Percentiles rank a stretch among this genome's conserved stretches.
Evolutionary conservation across 2,888 invertebrate genomes (phyloP).

Genomic region (Lepidochrysops patricia): DNA sequence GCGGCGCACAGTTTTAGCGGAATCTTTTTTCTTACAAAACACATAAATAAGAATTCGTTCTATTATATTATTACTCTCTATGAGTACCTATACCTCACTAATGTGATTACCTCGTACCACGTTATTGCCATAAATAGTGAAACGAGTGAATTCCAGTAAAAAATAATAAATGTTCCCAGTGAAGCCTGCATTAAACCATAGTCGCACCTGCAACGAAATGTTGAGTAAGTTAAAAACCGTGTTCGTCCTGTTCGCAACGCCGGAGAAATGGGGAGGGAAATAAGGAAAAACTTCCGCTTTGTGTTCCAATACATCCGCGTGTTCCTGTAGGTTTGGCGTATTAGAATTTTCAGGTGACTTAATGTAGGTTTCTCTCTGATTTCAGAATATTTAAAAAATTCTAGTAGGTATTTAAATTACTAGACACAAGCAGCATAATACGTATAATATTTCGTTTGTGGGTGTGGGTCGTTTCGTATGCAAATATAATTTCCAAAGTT

Average conservation of each 20-base stretch:
- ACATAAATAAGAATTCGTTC: too few relatives aligned
- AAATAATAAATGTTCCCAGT: conserved; percentile 20
- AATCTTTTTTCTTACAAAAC: too few relatives aligned
- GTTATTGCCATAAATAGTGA: neutral
- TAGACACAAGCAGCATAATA: too few relatives aligned
- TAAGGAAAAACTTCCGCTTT: conserved; percentile 47
- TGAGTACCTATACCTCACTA: too few relatives aligned
- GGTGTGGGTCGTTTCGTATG: too few relatives aligned
- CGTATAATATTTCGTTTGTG: too few relatives aligned
- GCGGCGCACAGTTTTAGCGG: too few relatives aligned
- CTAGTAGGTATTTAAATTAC: too few relatives aligned
- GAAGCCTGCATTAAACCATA: conserved; percentile 47
- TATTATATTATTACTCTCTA: too few relatives aligned
- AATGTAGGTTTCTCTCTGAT: too few relatives aligned
- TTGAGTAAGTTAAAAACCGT: conserved; percentile 64
- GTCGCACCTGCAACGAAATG: conserved; percentile 43
- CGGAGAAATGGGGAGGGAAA: conserved; percentile 44
- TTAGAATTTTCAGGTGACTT: too few relatives aligned
- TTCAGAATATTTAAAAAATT: conserved; percentile 29
- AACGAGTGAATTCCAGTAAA: conserved; percentile 11
- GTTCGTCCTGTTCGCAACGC: conserved; percentile 45
- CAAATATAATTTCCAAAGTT: too few relatives aligned
- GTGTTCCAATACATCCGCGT: conserved; percentile 42
- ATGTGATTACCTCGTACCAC: neutral
- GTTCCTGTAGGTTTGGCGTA: conserved; percentile 20